phyloP scores from a whole-genome alignment of 1,140 invertebrate species.

The Bursaphelenchus mucronatus region DNA sequence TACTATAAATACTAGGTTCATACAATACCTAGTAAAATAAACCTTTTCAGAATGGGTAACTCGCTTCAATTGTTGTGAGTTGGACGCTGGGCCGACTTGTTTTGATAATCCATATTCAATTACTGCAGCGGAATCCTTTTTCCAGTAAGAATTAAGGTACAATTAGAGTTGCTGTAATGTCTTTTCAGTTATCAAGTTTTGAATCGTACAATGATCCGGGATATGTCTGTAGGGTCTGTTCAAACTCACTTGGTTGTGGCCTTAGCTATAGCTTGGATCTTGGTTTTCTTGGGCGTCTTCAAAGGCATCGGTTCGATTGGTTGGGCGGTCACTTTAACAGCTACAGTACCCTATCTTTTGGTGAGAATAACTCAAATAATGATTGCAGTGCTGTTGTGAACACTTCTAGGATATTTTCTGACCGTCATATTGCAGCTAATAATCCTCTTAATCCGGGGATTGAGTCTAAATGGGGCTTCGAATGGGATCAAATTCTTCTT shows the following conservation, averaged over 20 bases:
- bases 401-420: not conserved
- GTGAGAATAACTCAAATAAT: constrained; percentile 18
- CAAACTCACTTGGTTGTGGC: constrained; percentile 44
- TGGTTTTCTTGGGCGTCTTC: constrained; percentile 58
- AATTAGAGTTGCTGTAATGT: not conserved
- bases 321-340: constrained; percentile 55
- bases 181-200: constrained; percentile 51
- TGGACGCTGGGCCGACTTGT: constrained; percentile 30
- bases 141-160: constrained; percentile 41
- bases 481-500: constrained; percentile 44
- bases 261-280: constrained; percentile 52
- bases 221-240: constrained; percentile 34
- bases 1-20: constrained; percentile 1
- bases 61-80: constrained; percentile 51
- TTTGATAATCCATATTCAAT: constrained; percentile 39
- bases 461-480: constrained; percentile 46
- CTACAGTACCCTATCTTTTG: constrained; percentile 25
- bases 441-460: constrained; percentile 51
- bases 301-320: constrained; percentile 58
- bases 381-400: not conserved
- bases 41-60: constrained; percentile 42
- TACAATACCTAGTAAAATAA: not conserved
- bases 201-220: constrained; percentile 44
- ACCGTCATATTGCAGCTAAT: constrained; percentile 40
- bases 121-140: constrained; percentile 56